Percentiles rank a stretch among this genome's conserved stretches.
Conservation (phyloP, 2,113 vertebrate genomes). For the Vulpes lagopus region DNA sequence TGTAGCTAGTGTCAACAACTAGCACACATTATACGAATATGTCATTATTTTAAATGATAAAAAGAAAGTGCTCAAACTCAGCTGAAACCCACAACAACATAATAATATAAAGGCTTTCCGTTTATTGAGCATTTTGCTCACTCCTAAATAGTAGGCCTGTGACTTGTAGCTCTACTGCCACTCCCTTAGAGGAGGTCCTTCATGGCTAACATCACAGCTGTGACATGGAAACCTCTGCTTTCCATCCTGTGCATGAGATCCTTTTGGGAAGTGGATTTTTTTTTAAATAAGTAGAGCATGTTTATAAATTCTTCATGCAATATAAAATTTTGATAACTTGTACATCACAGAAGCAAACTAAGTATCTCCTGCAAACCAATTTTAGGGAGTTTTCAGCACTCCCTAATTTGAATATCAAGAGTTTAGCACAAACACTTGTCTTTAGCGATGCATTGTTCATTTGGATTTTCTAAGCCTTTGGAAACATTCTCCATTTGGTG, state of each 20-base stretch:
- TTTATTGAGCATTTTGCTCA: neutral
- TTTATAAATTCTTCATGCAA: constrained; percentile 32
- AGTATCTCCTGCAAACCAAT: neutral
- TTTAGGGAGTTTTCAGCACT: neutral
- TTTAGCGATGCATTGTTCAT: neutral
- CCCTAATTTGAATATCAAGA: neutral
- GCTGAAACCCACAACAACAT: neutral
- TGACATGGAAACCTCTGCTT: neutral
- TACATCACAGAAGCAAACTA: neutral
- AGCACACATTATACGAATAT: neutral
- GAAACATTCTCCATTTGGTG: neutral
- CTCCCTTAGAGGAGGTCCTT: neutral
- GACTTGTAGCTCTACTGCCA: accelerated
- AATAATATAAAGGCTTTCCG: neutral
- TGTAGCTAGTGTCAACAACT: neutral
- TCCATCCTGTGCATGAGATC: neutral
- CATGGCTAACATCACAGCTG: neutral
- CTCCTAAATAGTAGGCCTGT: neutral
- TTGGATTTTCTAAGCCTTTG: constrained; percentile 31
- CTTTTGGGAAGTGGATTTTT: neutral
- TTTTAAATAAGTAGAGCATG: neutral
- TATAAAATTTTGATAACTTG: neutral
- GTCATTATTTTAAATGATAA: neutral
- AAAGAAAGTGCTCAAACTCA: neutral
- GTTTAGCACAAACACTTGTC: neutral